phyloP scores from a whole-genome alignment of 2,113 vertebrate species.

The Petrocephalus microphthalmus region DNA sequence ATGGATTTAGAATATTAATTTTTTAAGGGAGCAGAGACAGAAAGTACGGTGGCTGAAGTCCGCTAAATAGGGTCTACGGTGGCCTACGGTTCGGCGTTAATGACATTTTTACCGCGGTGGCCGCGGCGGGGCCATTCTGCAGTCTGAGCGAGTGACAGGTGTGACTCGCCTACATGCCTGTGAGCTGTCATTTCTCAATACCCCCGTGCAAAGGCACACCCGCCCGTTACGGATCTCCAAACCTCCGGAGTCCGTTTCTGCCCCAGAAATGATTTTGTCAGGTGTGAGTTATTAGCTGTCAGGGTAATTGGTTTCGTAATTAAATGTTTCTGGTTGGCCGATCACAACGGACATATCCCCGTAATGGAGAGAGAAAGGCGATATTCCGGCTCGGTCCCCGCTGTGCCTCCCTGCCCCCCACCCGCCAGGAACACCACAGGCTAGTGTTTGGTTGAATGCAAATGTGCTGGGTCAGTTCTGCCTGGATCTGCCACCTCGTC shows the following conservation, averaged over 20 bases:
- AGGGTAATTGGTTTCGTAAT: constrained; percentile 50
- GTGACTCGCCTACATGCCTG: neutral
- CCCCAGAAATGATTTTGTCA: constrained; percentile 25
- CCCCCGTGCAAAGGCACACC: constrained; percentile 23
- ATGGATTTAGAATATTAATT: neutral
- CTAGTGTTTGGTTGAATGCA: neutral
- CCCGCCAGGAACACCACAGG: neutral
- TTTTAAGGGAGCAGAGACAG: neutral
- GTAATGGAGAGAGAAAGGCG: constrained; percentile 40
- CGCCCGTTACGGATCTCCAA: constrained; percentile 27
- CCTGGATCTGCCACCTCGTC: neutral
- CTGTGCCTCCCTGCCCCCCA: neutral
- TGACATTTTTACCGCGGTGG: neutral
- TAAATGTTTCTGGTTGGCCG: constrained; percentile 47
- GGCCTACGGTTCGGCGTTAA: neutral
- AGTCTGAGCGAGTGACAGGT: neutral
- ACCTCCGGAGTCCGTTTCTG: constrained; percentile 22
- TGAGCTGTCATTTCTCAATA: neutral
- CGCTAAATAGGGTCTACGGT: neutral
- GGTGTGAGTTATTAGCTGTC: constrained; percentile 41
- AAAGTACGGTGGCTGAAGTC: neutral
- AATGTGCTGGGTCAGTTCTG: neutral
- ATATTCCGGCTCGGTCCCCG: constrained; percentile 28
- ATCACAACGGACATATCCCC: constrained; percentile 42
- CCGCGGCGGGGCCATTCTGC: neutral